Percentiles rank a stretch among this genome's conserved stretches.
Conservation (phyloP, 2,888 invertebrate genomes). For the Apodemia mormo region DNA sequence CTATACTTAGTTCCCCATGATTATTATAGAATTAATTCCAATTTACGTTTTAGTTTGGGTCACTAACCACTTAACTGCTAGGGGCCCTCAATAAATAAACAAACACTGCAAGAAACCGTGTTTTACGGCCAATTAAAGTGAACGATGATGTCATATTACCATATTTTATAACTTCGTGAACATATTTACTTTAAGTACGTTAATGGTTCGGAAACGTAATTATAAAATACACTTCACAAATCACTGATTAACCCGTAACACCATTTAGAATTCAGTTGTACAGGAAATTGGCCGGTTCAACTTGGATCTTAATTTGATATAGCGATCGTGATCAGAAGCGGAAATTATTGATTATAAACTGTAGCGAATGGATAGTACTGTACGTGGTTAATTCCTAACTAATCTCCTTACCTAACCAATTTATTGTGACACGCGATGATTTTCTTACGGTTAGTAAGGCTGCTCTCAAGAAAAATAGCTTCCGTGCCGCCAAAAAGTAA, state of each 20-base stretch:
- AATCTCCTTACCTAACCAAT: slow-evolving; percentile 19
- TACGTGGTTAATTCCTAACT: slow-evolving; percentile 23
- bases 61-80: background rate
- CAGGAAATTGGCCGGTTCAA: slow-evolving; percentile 39
- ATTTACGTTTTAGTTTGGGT: no score
- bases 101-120: background rate
- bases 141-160: slow-evolving; percentile 1
- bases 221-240: slow-evolving; percentile 33
- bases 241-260: slow-evolving; percentile 33
- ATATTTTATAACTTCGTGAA: background rate
- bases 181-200: background rate
- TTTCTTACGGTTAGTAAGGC: background rate
- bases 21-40: no score
- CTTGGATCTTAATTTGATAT: slow-evolving; percentile 39
- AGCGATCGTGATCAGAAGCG: slow-evolving; percentile 36
- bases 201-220: slow-evolving; percentile 19
- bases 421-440: slow-evolving; percentile 14
- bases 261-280: slow-evolving; percentile 35
- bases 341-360: slow-evolving; percentile 39
- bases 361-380: slow-evolving; percentile 31
- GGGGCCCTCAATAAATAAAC: background rate
- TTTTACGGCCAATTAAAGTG: background rate
- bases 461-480: background rate
- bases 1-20: no score
- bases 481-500: background rate